Base-by-base conservation (phyloP, 2,113 vertebrate species). In the Lycaon pictus region DNA sequence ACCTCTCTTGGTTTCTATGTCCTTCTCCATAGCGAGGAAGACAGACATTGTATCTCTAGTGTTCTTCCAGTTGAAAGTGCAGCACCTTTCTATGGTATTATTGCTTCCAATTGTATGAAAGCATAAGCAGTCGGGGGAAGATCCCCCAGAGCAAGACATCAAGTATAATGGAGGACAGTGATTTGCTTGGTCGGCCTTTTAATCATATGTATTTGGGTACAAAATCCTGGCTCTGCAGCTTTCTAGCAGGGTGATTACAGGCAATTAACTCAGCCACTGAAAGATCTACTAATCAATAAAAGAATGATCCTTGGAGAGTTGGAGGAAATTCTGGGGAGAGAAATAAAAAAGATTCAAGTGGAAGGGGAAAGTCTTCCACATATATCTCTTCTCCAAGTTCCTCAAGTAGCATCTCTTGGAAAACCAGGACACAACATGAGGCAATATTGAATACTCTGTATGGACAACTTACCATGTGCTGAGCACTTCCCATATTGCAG, bases 121-220 rank as follows among this genome's bases (percentile, higher is more conserved):
- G 8, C 13, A 5, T 43, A 19, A 60, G 56, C 9, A 35, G 4
- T 22, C 13, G 27, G 7, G 5, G 19, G 2, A 0, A 0, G 8
- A 27, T 27, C 0, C 7, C 55, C 63, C 17, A 17, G 58, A 79
- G 23, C 19, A 23, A 88, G 12, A 58, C 5, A 25, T 35, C 1
- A 23, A 35, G n/a, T n/a, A 11, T 13, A 3, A 51, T 3, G 4
- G 37, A 77, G 9, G 22, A 9, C 2, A 11, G 11, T 2, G 17
- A 12, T 11, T 63, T 58, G 37, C 20, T 67, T 86, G 58, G 12
- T 22, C 60, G 77, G 53, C 25, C 79, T 82, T 51, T 93, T 43
- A 63, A 56, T 56, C 25, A 5, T 7, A 17, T 8, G 19, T 25
- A 12, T 56, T 11, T 79, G 19, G 16, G 10, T 22, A 72, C 3